Percentiles rank a stretch among this genome's conserved stretches.
Evolutionary conservation across 2,888 invertebrate species (phyloP).

Genomic region (Oeneis ivallda): DNA sequence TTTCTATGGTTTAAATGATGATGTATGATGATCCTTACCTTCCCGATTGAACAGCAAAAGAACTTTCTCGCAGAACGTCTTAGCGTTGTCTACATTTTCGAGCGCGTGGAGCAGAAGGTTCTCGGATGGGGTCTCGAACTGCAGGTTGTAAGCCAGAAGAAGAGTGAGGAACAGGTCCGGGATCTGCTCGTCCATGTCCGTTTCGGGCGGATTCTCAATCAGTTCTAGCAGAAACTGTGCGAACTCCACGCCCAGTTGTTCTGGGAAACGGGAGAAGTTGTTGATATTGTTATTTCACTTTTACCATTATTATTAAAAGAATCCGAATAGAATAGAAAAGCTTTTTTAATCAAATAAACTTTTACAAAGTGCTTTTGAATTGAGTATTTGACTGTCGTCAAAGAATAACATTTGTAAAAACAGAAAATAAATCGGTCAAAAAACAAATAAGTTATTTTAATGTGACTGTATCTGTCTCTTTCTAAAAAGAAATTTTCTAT

Average conservation of each 20-base stretch:
- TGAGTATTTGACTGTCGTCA: too few species aligned
- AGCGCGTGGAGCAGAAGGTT: conserved; percentile 88
- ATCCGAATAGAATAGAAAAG: too few species aligned
- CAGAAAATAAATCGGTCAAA: too few species aligned
- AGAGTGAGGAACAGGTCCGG: conserved; percentile 92
- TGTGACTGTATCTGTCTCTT: too few species aligned
- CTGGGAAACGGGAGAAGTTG: conserved; percentile 71
- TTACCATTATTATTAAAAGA: too few species aligned
- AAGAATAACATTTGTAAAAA: too few species aligned
- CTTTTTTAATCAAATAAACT: too few species aligned
- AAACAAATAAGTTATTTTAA: too few species aligned
- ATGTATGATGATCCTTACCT: conserved; percentile 84
- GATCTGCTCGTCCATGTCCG: conserved; percentile 91
- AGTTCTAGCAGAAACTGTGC: conserved; percentile 89
- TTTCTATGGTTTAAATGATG: too few species aligned
- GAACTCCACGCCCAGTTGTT: conserved; percentile 92
- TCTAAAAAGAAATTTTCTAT: too few species aligned
- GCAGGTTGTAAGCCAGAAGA: conserved; percentile 93
- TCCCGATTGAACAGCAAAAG: conserved; percentile 93
- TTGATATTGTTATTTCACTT: neutral
- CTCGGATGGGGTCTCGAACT: conserved; percentile 86
- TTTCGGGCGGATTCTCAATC: conserved; percentile 90
- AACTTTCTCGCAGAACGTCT: conserved; percentile 95
- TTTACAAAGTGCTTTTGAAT: too few species aligned
- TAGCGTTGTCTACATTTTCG: conserved; percentile 86